Evolutionary conservation across 2,888 invertebrate species (phyloP), one percentile per base, ranked within the genome.

Genomic region (Allophyes oxyacanthae): DNA sequence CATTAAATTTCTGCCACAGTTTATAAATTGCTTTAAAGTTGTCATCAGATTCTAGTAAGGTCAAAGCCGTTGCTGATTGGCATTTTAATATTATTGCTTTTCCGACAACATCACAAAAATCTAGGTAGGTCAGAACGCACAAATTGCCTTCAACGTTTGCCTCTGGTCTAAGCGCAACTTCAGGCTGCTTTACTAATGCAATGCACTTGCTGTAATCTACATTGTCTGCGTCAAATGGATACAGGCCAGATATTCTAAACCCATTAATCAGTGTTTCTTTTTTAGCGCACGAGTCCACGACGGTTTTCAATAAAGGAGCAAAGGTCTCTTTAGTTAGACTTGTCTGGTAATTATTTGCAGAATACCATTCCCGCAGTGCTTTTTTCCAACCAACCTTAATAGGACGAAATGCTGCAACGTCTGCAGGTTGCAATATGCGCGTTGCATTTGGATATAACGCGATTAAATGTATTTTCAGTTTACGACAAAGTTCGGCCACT

Each of bases 401-500:
- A 1, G 1, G 36, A 4, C 20, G 20, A 10, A 36, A 36, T 1
- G 34, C 13, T 13, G 13, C 36, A 2, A 14, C 14, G 3, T 34
- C 36, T 8, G 36, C 36, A 7, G 36, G 36, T 36, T 36, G 36
- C 14, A 36, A 4, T 8, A 36, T 36, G 11, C 36, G 14, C 6
- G 36, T 36, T 14, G 14, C 36, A 4, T 36, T 36, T 14, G 36
- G 13, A 14, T 36, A 36, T 1, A 36, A 8, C 2, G 36, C 36
- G 2, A 20, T 20, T 20, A 20, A 4, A 20, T 20, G 20, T 20
- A 20, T 20, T 20, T 20, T 2, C 7, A 36, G 28, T 1, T 44
- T 44, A 13, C 34, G 34, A 5, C 66, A 71, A 0, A 64, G 14
- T 37, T 63, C 55, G 11, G 48, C 53, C 4, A 72, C 52, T 10